Percentiles rank a stretch among this genome's conserved stretches.
phyloP scores from a whole-genome alignment of 2,888 invertebrate species.

The Cantharis lateralis region DNA sequence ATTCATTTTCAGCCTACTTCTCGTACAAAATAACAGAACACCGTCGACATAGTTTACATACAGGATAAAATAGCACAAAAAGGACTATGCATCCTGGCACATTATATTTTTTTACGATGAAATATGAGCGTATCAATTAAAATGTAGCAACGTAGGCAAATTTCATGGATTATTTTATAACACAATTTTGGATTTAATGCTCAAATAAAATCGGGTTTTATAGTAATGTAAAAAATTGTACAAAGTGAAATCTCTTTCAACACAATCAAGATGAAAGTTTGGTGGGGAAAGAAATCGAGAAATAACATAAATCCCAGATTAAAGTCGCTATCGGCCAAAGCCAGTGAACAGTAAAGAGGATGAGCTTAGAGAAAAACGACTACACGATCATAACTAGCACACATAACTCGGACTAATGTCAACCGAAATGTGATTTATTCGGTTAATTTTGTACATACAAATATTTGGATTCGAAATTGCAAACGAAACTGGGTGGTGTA shows the following conservation, averaged over 20 bases:
- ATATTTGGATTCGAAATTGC: neutral
- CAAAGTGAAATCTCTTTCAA: constrained; percentile 25
- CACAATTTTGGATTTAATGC: neutral
- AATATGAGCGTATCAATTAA: neutral
- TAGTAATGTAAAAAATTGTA: constrained; percentile 8
- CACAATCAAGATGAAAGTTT: constrained; percentile 31
- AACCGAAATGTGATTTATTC: constrained; percentile 15
- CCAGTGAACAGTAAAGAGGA: constrained; percentile 55
- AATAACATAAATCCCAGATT: constrained; percentile 57
- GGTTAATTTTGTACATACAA: neutral
- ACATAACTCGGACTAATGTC: constrained; percentile 15
- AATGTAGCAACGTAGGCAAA: neutral
- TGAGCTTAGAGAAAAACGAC: constrained; percentile 42
- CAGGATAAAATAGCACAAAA: too few relatives aligned
- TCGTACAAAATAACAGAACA: too few relatives aligned
- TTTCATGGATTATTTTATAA: neutral
- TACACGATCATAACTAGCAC: constrained; percentile 24
- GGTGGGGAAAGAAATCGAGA: constrained; percentile 45
- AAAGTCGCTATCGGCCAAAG: constrained; percentile 52
- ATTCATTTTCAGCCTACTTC: too few relatives aligned
- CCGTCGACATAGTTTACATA: too few relatives aligned
- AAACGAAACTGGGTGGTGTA: neutral
- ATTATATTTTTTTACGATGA: neutral
- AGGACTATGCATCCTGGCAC: neutral
- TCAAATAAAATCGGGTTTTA: neutral